A percentile compares a stretch with the other conserved stretches of the same genome.
These are phyloP conservation scores for Bombus sylvicola DNA, from an alignment of 1,140 invertebrate genomes.

Conservation along the genomic window DNA sequence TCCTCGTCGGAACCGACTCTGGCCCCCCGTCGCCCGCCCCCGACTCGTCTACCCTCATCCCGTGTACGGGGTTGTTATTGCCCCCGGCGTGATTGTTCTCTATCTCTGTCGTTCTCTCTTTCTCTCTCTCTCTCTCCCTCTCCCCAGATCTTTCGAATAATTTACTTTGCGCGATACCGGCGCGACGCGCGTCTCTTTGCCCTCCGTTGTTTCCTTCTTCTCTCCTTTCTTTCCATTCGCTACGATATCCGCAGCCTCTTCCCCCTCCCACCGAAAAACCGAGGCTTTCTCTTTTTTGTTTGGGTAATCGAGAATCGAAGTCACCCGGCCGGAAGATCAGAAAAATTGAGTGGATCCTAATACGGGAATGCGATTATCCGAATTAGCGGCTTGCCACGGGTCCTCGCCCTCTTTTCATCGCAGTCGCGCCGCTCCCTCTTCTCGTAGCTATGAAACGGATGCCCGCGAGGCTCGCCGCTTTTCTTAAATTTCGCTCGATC, in stretches of 20 bases:
- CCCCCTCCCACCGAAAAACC: neutral
- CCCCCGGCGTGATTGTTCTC: constrained; percentile 73
- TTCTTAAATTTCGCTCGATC: constrained; percentile 45
- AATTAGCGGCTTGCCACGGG: constrained; percentile 63
- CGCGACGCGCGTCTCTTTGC: constrained; percentile 51
- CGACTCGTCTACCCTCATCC: constrained; percentile 8
- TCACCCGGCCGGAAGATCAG: constrained; percentile 75
- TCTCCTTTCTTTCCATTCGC: neutral
- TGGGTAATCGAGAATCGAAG: constrained; percentile 74
- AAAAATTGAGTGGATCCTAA: constrained; percentile 82
- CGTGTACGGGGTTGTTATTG: constrained; percentile 73
- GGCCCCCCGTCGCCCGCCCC: constrained; percentile 4
- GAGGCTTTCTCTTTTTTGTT: constrained; percentile 51
- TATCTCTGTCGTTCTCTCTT: constrained; percentile 15
- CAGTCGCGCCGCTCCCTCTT: neutral
- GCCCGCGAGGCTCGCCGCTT: constrained; percentile 35
- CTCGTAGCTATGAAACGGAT: neutral
- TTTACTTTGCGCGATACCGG: constrained; percentile 72
- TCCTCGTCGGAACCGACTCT: constrained; percentile 69
- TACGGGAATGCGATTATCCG: constrained; percentile 80
- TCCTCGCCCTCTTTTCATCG: constrained; percentile 57
- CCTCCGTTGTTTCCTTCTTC: constrained; percentile 19
- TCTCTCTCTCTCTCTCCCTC: neutral
- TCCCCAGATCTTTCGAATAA: constrained; percentile 75
- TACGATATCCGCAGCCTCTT: neutral